A percentile compares a stretch with the other conserved stretches of the same genome.
phyloP scores from a whole-genome alignment of 2,888 invertebrate genomes.

The Automeris io region DNA sequence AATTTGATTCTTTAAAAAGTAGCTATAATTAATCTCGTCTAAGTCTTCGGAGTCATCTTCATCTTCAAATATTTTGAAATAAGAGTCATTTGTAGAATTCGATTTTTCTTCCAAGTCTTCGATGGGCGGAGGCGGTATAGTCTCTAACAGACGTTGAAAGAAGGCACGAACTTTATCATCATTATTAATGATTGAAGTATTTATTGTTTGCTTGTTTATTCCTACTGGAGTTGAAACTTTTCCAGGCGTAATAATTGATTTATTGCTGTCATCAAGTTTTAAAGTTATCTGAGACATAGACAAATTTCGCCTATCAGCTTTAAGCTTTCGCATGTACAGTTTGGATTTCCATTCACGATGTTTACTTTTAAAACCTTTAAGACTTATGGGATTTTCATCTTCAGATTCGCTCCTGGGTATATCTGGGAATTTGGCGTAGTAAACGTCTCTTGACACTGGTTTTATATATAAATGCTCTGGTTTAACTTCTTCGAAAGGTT shows the following conservation, averaged over 20 bases:
- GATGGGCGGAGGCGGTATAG: constrained; percentile 54
- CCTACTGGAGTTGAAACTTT: constrained; percentile 30
- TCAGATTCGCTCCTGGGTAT: constrained; percentile 68
- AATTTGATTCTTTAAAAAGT: constrained; percentile 48
- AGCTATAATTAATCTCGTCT: constrained; percentile 48
- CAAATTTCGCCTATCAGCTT: constrained; percentile 37
- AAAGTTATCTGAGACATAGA: constrained; percentile 24
- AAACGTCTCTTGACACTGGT: constrained; percentile 56
- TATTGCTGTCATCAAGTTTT: constrained; percentile 25
- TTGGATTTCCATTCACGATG: constrained; percentile 58
- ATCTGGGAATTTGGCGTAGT: constrained; percentile 59
- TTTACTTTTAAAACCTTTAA: constrained; percentile 53
- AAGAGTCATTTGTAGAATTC: constrained; percentile 17
- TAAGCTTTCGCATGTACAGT: constrained; percentile 40
- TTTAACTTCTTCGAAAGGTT: constrained; percentile 63
- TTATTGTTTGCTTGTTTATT: constrained; percentile 14
- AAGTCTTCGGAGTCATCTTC: constrained; percentile 36
- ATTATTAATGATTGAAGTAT: constrained; percentile 18
- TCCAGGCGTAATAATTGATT: constrained; percentile 29
- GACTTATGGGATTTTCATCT: constrained; percentile 53
- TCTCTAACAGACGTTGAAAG: constrained; percentile 48
- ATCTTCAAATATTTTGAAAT: constrained; percentile 19
- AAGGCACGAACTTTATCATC: constrained; percentile 47
- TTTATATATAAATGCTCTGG: constrained; percentile 49
- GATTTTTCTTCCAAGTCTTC: constrained; percentile 24